Percentiles rank a stretch among this genome's conserved stretches.
These are phyloP conservation scores for Steatornis caripensis DNA, from an alignment of 2,113 vertebrate genomes.

Conservation along the genomic window DNA sequence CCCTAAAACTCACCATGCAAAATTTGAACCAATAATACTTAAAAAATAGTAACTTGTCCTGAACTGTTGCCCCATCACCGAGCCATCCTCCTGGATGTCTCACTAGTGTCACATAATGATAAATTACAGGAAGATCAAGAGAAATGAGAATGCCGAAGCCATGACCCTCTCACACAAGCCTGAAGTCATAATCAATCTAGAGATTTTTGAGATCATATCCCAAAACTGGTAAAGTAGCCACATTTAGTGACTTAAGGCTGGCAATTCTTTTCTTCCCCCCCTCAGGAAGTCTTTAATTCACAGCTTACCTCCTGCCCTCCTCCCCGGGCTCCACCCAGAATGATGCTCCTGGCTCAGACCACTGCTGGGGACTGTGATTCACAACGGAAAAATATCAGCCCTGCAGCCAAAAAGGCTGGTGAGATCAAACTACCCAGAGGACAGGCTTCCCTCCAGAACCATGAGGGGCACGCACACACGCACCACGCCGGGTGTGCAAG, in stretches of 20 bases:
- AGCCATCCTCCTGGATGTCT: neutral
- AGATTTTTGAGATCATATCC: neutral
- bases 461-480: fast-evolving
- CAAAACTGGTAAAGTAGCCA: neutral
- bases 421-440: neutral
- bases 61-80: neutral
- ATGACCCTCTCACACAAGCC: neutral
- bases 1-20: neutral
- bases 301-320: neutral
- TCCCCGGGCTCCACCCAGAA: neutral
- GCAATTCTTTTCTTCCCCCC: neutral
- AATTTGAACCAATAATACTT: neutral
- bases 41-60: neutral
- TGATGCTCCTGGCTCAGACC: neutral
- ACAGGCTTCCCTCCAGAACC: neutral
- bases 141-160: neutral
- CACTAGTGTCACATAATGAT: neutral
- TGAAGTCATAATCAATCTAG: neutral
- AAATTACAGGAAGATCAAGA: neutral
- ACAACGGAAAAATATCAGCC: neutral
- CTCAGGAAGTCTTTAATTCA: neutral
- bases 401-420: neutral
- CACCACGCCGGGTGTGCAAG: fast-evolving
- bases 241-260: neutral
- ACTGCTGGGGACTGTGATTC: neutral